Evolutionary conservation across 2,113 vertebrate genomes (phyloP), one percentile per base, ranked within the genome.

Genomic region (Casuarius casuarius): DNA sequence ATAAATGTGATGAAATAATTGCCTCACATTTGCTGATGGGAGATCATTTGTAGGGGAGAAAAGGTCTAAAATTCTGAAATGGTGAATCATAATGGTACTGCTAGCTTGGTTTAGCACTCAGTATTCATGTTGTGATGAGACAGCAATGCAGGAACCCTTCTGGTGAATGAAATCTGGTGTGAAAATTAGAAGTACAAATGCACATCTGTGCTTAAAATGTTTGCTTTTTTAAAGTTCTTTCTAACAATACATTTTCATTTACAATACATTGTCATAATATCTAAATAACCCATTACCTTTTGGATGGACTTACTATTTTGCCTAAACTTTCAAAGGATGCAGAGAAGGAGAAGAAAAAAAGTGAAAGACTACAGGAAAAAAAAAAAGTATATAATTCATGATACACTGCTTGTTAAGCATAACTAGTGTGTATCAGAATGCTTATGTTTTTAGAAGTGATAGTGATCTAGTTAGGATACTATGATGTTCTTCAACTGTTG

Each of bases 311-410:
- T 65, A 4, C 23, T 89, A 4, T n/a, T 54, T 19, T 33, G 61
- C 12, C 20, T 54, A 1, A 51, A 40, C 51, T 65, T 68, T 5
- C 28, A 5, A 22, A 51, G 35, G 2, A 21, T n/a, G 12, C 20
- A 28, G n/a, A 58, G 28, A 28, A 58, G 26, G 26, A 38, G 66
- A 38, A 38, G 31, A 31, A 38, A 23, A 48, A 9, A 4, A 46
- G 17, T 54, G 15, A 7, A 56, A 62, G 8, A 17, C 68, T 12
- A 62, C 20, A 68, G 48, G 15, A 10, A 4, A 12, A n/a, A 15
- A 6, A 42, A 35, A 5, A 21, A 7, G 4, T 18, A 12, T 19
- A 0, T 21, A 31, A 7, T 38, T 54, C 8, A 1, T 6, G 10
- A 8, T 52, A 28, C 15, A 3, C n/a, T 4, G 12, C 23, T 29